Conservation (phyloP, 2,888 invertebrate genomes). For the Cheilosia impressa region DNA sequence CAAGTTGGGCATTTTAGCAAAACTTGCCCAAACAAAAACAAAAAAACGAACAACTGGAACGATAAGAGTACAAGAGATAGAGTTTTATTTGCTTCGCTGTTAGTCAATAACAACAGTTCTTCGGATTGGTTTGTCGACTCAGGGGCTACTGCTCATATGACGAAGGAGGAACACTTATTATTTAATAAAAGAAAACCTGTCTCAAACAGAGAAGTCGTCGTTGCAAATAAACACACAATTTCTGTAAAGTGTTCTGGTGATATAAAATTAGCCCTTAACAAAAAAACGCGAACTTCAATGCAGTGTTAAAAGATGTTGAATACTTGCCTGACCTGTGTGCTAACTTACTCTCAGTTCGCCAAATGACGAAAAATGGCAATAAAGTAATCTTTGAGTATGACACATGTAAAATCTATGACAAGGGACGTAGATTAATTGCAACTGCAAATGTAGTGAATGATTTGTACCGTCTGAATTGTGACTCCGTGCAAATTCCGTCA, state of each 20-base stretch:
- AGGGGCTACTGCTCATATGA: no score
- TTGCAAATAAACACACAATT: conserved; percentile 56
- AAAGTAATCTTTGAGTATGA: conserved; percentile 73
- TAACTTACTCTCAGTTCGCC: conserved; percentile 63
- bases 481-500: conserved; percentile 17
- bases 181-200: no score
- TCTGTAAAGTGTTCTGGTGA: conserved; percentile 8
- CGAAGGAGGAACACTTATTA: no score
- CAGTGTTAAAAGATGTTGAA: not conserved
- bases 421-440: conserved; percentile 48
- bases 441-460: conserved; percentile 54
- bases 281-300: conserved; percentile 20
- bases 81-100: no score
- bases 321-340: conserved; percentile 52
- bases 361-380: conserved; percentile 68
- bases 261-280: conserved; percentile 19
- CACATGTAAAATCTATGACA: conserved; percentile 63
- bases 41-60: no score
- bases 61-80: no score
- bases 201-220: conserved; percentile 25
- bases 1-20: no score
- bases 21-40: no score
- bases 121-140: no score
- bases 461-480: conserved; percentile 62
- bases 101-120: no score